Percentiles rank a stretch among this genome's conserved stretches.
Evolutionary conservation across 2,113 vertebrate species (phyloP).

Genomic region (Penelope pileata): DNA sequence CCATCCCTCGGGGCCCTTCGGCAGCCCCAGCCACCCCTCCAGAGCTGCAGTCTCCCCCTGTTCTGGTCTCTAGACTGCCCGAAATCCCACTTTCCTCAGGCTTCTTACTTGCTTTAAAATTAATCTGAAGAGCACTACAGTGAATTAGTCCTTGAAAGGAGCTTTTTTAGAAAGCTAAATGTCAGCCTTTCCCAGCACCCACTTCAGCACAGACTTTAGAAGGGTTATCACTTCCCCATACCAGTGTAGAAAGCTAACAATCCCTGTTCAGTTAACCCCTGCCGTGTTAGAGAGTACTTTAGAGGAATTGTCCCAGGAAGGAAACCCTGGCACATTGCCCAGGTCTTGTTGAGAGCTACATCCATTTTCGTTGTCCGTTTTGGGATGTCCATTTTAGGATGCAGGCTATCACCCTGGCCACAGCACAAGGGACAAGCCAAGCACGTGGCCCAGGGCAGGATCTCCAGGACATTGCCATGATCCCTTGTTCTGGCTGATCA

Average conservation of each 20-base stretch:
- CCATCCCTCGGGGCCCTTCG: background rate
- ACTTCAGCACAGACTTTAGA: background rate
- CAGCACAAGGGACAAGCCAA: background rate
- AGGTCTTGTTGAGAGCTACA: background rate
- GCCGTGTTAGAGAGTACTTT: background rate
- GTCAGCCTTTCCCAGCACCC: slow-evolving; percentile 1
- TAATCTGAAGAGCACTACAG: background rate
- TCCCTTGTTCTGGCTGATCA: background rate
- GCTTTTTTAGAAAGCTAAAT: slow-evolving; percentile 15
- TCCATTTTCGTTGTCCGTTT: no score
- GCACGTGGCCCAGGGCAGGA: background rate
- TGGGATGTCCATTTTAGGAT: no score
- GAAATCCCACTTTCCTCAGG: background rate
- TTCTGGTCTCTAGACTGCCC: background rate
- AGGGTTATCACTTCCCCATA: background rate
- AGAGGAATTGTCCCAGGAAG: background rate
- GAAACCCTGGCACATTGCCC: background rate
- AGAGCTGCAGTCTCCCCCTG: background rate
- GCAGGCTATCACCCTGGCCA: background rate
- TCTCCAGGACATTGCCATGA: background rate
- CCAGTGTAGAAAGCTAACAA: background rate
- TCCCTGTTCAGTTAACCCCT: background rate
- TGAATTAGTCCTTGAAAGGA: slow-evolving; percentile 18
- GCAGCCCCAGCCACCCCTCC: background rate
- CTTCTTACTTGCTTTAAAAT: slow-evolving; percentile 17